These are phyloP conservation scores for Ascidia mentula DNA, from an alignment of 23 tunicate species.

Conservation along the genomic window DNA sequence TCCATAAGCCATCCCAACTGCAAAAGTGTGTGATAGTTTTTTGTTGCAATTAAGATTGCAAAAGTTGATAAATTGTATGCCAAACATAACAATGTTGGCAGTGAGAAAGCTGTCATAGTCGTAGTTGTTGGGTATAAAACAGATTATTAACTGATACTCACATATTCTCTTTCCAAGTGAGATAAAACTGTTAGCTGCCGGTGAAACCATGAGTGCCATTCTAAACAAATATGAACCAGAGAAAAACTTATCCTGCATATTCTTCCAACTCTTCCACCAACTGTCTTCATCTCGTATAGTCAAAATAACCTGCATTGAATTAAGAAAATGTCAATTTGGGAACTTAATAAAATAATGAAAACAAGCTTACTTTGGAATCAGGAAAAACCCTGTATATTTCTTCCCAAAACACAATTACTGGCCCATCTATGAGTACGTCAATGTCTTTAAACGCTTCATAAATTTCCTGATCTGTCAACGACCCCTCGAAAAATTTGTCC, in stretches of 20 bases:
- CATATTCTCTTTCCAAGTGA: background rate
- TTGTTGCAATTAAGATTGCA: too few species aligned
- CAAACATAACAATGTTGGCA: too few species aligned
- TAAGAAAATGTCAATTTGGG: background rate
- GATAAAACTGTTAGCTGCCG: conserved; percentile 26
- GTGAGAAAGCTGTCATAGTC: too few species aligned
- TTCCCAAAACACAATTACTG: conserved; percentile 78
- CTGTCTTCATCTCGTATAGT: conserved; percentile 67
- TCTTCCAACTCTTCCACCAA: conserved; percentile 70
- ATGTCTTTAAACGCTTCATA: conserved; percentile 66
- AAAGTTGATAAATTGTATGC: too few species aligned
- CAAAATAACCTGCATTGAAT: conserved; percentile 43
- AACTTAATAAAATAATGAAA: too few species aligned
- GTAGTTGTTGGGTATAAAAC: background rate
- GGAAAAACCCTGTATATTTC: conserved; percentile 75
- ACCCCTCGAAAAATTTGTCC: conserved; percentile 75
- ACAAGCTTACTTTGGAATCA: conserved; percentile 82
- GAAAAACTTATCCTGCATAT: conserved; percentile 34
- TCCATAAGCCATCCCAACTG: conserved; percentile 42
- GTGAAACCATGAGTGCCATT: conserved; percentile 32
- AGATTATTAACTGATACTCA: background rate
- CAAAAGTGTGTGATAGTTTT: conserved; percentile 3
- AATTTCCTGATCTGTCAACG: conserved; percentile 72
- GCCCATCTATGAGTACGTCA: conserved; percentile 84
- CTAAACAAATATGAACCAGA: background rate